These are phyloP conservation scores for Aporophyla nigra DNA, from an alignment of 2,888 invertebrate genomes.

Conservation along the genomic window DNA sequence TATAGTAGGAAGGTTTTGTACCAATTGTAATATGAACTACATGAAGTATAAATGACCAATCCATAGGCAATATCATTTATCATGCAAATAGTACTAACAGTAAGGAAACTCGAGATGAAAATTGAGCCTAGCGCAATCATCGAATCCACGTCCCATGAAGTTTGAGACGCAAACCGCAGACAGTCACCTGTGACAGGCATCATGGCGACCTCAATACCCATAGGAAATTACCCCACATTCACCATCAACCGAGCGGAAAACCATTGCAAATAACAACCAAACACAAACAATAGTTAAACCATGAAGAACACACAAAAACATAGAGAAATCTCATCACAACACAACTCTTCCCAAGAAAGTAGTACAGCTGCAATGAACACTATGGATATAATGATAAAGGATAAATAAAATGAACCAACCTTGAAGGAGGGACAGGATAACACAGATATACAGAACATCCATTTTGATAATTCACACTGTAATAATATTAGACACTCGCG, in stretches of 20 bases:
- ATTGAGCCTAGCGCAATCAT: conserved; percentile 63
- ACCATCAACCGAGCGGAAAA: conserved; percentile 62
- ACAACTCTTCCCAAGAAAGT: conserved; percentile 53
- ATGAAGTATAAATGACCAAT: background rate
- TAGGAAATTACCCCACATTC: conserved; percentile 68
- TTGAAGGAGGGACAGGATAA: conserved; percentile 76
- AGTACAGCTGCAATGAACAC: conserved; percentile 31
- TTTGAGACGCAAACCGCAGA: conserved; percentile 61
- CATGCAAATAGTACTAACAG: conserved; percentile 48
- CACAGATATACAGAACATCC: conserved; percentile 82
- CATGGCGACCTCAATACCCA: conserved; percentile 64
- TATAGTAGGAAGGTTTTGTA: too few species aligned
- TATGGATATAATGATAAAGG: conserved; percentile 19
- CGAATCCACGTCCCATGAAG: conserved; percentile 65
- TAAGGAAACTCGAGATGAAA: conserved; percentile 63
- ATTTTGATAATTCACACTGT: conserved; percentile 80
- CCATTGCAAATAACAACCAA: conserved; percentile 56
- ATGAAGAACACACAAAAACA: conserved; percentile 48
- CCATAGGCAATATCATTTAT: conserved; percentile 28
- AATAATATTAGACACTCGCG: conserved; percentile 82
- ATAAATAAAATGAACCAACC: conserved; percentile 69
- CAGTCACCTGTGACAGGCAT: conserved; percentile 66
- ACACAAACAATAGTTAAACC: conserved; percentile 72
- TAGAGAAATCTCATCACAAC: conserved; percentile 52
- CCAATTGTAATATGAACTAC: background rate